Evolutionary conservation across 2,888 invertebrate species (phyloP).

Genomic region (Hydrotaea diabolus): DNA sequence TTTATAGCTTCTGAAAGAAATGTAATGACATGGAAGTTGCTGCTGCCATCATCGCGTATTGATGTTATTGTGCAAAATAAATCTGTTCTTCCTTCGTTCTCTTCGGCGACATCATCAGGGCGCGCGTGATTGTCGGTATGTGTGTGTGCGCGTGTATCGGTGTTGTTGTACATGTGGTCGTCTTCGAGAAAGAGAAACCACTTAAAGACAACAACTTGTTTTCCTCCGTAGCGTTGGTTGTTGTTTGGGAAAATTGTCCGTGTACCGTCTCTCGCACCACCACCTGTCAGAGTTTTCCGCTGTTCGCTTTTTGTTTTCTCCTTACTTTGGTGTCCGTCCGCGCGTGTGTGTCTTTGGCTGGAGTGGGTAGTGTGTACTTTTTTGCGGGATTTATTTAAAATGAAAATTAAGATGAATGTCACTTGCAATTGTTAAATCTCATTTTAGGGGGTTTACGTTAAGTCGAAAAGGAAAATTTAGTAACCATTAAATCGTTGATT

Average conservation of each 20-base stretch:
- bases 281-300: constrained; percentile 60
- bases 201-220: constrained; percentile 52
- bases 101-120: background rate
- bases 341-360: background rate
- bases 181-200: constrained; percentile 35
- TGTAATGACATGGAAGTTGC: constrained; percentile 18
- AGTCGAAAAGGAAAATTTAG: background rate
- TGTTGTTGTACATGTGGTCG: background rate
- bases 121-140: background rate
- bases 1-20: background rate
- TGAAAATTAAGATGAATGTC: constrained; percentile 21
- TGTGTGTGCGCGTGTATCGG: background rate
- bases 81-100: background rate
- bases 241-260: constrained; percentile 4
- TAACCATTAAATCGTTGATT: background rate
- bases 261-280: constrained; percentile 30
- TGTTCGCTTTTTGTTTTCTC: background rate
- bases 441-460: background rate
- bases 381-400: constrained; percentile 6
- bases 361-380: background rate
- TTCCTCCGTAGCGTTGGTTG: constrained; percentile 1
- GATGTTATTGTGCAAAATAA: constrained; percentile 2
- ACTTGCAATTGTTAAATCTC: background rate
- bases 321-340: background rate
- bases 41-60: background rate